A percentile compares a stretch with the other conserved stretches of the same genome.
These are phyloP conservation scores for Porites lobata DNA, from an alignment of 92 coral and sea anemone genomes.

Conservation along the genomic window DNA sequence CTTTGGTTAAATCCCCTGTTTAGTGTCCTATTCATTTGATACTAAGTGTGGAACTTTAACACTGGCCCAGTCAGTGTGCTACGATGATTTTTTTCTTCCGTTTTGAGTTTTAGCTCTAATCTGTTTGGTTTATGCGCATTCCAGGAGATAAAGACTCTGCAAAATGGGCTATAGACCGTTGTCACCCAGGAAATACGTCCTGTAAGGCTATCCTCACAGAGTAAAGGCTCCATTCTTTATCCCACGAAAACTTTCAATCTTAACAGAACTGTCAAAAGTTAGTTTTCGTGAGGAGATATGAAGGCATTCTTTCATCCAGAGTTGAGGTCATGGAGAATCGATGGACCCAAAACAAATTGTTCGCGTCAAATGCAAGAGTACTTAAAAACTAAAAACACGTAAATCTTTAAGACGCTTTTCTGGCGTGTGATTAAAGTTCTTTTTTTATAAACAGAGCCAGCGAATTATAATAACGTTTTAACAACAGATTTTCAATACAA, in stretches of 20 bases:
- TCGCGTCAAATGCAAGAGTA: not conserved
- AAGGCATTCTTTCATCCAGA: not conserved
- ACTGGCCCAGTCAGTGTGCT: not conserved
- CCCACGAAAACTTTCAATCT: not conserved
- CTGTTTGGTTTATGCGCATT: constrained; percentile 14
- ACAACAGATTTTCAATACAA: not conserved
- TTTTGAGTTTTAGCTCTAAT: not conserved
- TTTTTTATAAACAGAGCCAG: constrained; percentile 2
- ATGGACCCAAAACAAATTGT: not conserved
- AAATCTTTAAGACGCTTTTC: not conserved
- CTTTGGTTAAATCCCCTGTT: not conserved
- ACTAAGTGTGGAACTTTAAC: not conserved
- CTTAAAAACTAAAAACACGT: not conserved
- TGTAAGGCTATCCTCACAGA: not conserved
- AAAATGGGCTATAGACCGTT: not conserved
- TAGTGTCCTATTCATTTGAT: not conserved
- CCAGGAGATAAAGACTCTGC: not conserved
- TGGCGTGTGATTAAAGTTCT: not conserved
- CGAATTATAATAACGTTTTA: constrained; percentile 5
- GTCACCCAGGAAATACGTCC: not conserved
- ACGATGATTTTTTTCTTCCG: not conserved
- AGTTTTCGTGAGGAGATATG: not conserved
- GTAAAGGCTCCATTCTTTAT: not conserved
- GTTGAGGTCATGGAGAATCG: not conserved
- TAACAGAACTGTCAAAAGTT: not conserved